Evolutionary conservation across 2,888 invertebrate genomes (phyloP).

Genomic region (Dione juno): DNA sequence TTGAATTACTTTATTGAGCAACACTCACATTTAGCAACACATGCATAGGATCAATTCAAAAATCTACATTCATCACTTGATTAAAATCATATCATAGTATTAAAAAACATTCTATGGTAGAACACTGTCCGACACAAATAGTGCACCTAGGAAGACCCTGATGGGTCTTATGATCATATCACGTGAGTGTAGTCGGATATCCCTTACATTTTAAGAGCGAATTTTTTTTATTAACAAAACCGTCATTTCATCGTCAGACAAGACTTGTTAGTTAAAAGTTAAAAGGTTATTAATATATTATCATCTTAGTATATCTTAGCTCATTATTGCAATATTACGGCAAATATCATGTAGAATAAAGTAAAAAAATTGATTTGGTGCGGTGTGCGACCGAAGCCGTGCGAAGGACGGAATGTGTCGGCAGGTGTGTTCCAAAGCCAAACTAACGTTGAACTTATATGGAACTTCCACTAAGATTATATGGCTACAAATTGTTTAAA

Average conservation of each 20-base stretch:
- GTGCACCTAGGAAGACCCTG: no score
- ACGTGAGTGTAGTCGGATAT: no score
- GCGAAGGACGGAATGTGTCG: slow-evolving; percentile 71
- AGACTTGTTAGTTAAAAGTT: background rate
- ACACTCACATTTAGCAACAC: no score
- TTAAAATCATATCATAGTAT: no score
- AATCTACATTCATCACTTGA: no score
- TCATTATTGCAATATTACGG: background rate
- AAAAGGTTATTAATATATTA: background rate
- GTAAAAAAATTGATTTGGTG: slow-evolving; percentile 44
- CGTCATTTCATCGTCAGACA: background rate
- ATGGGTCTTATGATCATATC: no score
- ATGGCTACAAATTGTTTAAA: background rate
- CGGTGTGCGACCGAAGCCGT: slow-evolving; percentile 62
- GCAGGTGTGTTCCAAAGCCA: slow-evolving; percentile 70
- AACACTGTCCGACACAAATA: no score
- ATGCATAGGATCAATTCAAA: no score
- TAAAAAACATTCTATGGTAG: no score
- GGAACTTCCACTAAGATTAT: slow-evolving; percentile 50
- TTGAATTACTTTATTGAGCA: no score
- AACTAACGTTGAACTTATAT: slow-evolving; percentile 50
- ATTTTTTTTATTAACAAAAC: background rate
- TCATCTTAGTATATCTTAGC: background rate
- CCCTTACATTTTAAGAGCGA: no score
- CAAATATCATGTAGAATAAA: slow-evolving; percentile 16